Percentiles rank a stretch among this genome's conserved stretches.
phyloP scores from a whole-genome alignment of 2,888 invertebrate genomes.

The Drosophila lacicola region DNA sequence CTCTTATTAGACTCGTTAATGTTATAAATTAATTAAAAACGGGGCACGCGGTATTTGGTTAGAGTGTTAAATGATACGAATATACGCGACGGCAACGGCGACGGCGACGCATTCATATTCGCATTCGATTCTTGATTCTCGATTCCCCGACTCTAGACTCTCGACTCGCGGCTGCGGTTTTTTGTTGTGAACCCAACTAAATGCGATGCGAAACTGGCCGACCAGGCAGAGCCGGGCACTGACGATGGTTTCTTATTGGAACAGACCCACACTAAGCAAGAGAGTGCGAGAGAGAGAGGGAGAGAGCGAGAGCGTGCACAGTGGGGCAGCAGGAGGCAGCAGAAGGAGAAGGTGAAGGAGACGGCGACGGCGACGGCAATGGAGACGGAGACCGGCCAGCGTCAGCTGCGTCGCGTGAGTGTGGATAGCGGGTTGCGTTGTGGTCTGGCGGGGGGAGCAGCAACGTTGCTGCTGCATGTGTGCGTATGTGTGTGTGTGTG shows the following conservation, averaged over 20 bases:
- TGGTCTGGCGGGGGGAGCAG: slow-evolving; percentile 33
- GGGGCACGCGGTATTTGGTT: slow-evolving; percentile 21
- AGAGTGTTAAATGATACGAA: slow-evolving; percentile 40
- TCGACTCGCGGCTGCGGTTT: slow-evolving; percentile 74
- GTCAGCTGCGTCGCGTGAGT: slow-evolving; percentile 63
- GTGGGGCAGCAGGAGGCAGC: slow-evolving; percentile 9
- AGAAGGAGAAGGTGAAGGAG: slow-evolving; percentile 12
- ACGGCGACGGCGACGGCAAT: slow-evolving; percentile 7
- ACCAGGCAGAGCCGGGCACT: slow-evolving; percentile 61
- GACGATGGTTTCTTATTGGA: slow-evolving; percentile 72
- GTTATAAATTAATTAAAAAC: slow-evolving; percentile 49
- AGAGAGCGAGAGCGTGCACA: background rate
- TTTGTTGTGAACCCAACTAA: slow-evolving; percentile 84
- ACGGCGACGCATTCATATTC: slow-evolving; percentile 21
- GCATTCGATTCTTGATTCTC: slow-evolving; percentile 39
- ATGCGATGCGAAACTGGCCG: slow-evolving; percentile 84
- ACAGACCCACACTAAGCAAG: slow-evolving; percentile 50
- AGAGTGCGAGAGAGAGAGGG: slow-evolving; percentile 6
- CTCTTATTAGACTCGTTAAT: slow-evolving; percentile 25
- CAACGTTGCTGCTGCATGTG: slow-evolving; percentile 19
- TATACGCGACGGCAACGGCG: slow-evolving; percentile 10
- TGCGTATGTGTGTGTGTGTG: slow-evolving; percentile 2
- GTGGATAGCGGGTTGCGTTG: slow-evolving; percentile 39
- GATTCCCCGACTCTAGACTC: slow-evolving; percentile 35
- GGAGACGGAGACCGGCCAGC: slow-evolving; percentile 64